These are phyloP conservation scores for Garra rufa DNA, from an alignment of 2,113 vertebrate genomes.

Conservation along the genomic window DNA sequence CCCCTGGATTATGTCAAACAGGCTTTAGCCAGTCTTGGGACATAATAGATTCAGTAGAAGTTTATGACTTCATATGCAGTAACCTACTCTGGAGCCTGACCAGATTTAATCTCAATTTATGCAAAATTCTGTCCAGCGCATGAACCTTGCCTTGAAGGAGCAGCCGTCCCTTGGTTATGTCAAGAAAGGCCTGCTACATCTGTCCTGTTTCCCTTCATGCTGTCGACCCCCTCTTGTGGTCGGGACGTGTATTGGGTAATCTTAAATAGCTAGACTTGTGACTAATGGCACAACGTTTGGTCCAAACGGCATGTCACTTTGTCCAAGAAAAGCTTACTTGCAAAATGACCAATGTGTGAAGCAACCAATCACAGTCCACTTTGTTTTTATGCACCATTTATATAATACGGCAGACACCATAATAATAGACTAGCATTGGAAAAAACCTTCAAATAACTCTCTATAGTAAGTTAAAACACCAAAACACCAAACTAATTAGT, in stretches of 20 bases:
- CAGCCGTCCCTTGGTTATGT: neutral
- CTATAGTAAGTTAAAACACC: neutral
- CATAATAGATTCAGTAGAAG: conserved; percentile 21
- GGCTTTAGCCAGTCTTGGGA: conserved; percentile 37
- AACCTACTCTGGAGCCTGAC: conserved; percentile 6
- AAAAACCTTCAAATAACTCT: neutral
- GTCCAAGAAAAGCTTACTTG: neutral
- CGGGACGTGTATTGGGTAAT: neutral
- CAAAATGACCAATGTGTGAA: neutral
- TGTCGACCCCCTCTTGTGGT: conserved; percentile 1
- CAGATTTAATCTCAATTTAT: neutral
- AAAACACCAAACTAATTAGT: neutral
- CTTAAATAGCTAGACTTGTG: neutral
- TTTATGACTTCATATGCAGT: conserved; percentile 33
- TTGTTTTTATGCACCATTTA: neutral
- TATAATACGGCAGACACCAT: neutral
- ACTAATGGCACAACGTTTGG: neutral
- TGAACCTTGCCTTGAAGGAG: conserved; percentile 7
- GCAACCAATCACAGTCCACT: neutral
- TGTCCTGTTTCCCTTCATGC: neutral
- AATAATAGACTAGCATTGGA: neutral
- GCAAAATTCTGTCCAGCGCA: neutral
- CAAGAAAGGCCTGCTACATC: neutral
- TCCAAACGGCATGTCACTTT: neutral
- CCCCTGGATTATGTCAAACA: conserved; percentile 31